Evolutionary conservation across 2,888 invertebrate genomes (phyloP).

Genomic region (Liposcelis brunnea): DNA sequence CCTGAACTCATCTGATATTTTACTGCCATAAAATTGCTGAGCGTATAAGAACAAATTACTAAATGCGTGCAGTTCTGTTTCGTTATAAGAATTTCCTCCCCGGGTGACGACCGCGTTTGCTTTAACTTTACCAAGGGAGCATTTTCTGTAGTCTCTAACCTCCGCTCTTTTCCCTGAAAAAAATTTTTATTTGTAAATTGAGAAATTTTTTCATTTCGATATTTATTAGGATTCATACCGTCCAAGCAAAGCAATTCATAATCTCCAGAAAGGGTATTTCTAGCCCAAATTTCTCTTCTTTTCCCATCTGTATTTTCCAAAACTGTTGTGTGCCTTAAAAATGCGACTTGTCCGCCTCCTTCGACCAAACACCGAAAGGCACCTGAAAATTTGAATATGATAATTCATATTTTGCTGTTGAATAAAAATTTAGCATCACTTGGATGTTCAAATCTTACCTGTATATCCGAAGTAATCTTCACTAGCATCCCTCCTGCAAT

Average conservation of each 20-base stretch:
- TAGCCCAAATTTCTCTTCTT: constrained; percentile 80
- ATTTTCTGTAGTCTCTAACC: constrained; percentile 60
- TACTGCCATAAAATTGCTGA: constrained; percentile 85
- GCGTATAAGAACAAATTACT: constrained; percentile 85
- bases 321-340: constrained; percentile 86
- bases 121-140: constrained; percentile 81
- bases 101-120: constrained; percentile 82
- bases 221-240: too few relatives aligned
- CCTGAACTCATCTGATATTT: constrained; percentile 70
- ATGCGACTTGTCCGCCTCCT: constrained; percentile 90
- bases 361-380: constrained; percentile 85
- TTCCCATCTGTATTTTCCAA: constrained; percentile 82
- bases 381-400: constrained; percentile 17
- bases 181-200: too few relatives aligned
- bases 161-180: constrained; percentile 43
- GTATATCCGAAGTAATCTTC: constrained; percentile 82
- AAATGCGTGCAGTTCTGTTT: constrained; percentile 68
- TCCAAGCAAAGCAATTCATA: constrained; percentile 87
- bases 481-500: constrained; percentile 72
- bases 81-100: constrained; percentile 55
- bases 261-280: constrained; percentile 81
- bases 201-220: too few relatives aligned
- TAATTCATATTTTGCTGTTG: too few relatives aligned
- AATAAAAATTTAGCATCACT: not conserved
- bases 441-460: not conserved